Evolutionary conservation across 2,888 invertebrate species (phyloP).

Genomic region (Pyrgus malvae): DNA sequence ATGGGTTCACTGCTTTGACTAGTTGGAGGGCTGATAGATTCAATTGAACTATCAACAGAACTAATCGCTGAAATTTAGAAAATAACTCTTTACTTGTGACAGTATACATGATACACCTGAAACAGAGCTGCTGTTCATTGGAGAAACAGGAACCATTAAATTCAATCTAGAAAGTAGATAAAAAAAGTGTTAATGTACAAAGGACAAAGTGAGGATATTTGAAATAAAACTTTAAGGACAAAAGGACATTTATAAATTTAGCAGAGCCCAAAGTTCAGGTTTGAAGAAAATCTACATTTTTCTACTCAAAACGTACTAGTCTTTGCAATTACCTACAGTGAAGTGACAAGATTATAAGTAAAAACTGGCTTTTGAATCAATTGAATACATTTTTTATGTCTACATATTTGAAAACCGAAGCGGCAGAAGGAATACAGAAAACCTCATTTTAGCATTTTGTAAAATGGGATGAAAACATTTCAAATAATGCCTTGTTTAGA

Average conservation of each 20-base stretch:
- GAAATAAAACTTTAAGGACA: neutral
- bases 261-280: neutral
- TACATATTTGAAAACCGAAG: conserved; percentile 19
- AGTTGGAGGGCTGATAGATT: conserved; percentile 67
- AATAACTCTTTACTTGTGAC: conserved; percentile 8
- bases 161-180: neutral
- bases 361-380: conserved; percentile 11
- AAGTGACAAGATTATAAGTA: conserved; percentile 1
- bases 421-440: neutral
- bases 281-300: neutral
- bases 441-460: neutral
- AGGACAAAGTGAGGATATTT: neutral
- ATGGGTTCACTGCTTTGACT: conserved; percentile 61
- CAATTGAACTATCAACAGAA: conserved; percentile 67
- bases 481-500: neutral
- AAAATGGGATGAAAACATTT: neutral
- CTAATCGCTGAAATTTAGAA: conserved; percentile 60
- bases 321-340: neutral
- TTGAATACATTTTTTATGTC: conserved; percentile 15
- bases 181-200: neutral
- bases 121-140: neutral
- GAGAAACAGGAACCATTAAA: neutral
- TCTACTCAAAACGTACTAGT: neutral
- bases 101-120: neutral
- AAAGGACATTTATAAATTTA: neutral